phyloP scores from a whole-genome alignment of 2,113 vertebrate genomes.

The Eleginops maclovinus region DNA sequence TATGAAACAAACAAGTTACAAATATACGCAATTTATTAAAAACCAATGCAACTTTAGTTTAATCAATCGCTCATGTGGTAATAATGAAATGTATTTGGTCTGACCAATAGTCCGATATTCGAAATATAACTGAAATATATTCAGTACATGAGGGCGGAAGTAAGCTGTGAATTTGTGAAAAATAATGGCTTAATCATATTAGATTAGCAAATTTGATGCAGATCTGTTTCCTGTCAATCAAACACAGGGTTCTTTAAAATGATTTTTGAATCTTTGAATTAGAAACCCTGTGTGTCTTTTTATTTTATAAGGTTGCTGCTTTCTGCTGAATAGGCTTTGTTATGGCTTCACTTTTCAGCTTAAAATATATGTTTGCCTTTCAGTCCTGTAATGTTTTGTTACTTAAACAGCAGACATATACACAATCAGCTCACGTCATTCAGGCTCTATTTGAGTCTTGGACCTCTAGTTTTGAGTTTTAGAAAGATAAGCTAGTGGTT shows the following conservation, averaged over 20 bases:
- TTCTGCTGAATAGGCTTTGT: not conserved
- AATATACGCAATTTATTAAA: too few relatives aligned
- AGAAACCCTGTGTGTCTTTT: not conserved
- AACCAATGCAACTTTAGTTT: too few relatives aligned
- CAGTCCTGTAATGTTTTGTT: too few relatives aligned
- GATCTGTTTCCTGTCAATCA: not conserved
- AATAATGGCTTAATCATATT: not conserved
- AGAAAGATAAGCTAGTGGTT: not conserved
- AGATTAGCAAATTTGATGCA: not conserved
- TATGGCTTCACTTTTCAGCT: not conserved
- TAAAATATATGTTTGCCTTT: too few relatives aligned
- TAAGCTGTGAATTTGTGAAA: not conserved
- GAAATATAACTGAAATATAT: not conserved
- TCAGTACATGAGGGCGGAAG: not conserved
- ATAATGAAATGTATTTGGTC: not conserved
- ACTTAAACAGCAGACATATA: not conserved
- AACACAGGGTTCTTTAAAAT: too few relatives aligned
- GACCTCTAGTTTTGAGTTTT: not conserved
- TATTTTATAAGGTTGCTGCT: not conserved
- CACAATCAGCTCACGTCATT: not conserved
- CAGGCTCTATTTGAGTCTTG: not conserved
- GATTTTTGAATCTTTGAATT: too few relatives aligned
- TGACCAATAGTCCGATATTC: not conserved
- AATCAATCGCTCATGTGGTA: too few relatives aligned
- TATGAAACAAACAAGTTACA: not conserved